phyloP scores from a whole-genome alignment of 2,113 vertebrate genomes.

The Meriones unguiculatus region DNA sequence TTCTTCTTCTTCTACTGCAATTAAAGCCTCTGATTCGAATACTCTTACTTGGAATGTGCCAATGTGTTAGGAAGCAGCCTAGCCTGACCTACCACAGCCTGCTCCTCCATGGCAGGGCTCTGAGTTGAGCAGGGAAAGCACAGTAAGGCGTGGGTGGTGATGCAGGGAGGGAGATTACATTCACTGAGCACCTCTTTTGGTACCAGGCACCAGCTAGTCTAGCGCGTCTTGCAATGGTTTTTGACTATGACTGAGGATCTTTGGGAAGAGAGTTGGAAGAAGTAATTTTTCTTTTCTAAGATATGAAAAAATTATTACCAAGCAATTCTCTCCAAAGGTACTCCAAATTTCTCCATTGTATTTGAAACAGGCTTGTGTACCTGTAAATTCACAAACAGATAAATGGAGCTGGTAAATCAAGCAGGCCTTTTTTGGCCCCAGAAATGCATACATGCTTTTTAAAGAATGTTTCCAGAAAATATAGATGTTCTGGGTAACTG shows the following conservation, averaged over 20 bases:
- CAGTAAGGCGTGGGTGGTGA: too few species aligned
- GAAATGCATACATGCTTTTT: background rate
- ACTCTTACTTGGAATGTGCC: background rate
- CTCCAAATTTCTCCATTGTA: constrained; percentile 1
- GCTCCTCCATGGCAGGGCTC: background rate
- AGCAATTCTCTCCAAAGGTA: background rate
- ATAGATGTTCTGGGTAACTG: background rate
- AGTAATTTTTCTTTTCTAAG: constrained; percentile 21
- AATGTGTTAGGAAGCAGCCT: background rate
- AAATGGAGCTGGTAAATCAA: background rate
- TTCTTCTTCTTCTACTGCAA: background rate
- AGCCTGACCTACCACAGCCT: background rate
- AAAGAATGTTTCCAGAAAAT: constrained; percentile 62
- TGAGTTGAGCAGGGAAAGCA: background rate
- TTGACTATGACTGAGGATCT: background rate
- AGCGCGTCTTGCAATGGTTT: background rate
- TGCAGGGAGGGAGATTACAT: background rate
- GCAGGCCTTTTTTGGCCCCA: background rate
- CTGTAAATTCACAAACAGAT: constrained; percentile 42
- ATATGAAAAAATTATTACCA: background rate
- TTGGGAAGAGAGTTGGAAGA: background rate
- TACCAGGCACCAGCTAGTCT: background rate
- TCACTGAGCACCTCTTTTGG: background rate
- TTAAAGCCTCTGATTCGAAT: background rate
- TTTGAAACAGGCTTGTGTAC: background rate